These are phyloP conservation scores for Heloderma charlesbogerti DNA, from an alignment of 2,113 vertebrate genomes.

Conservation along the genomic window DNA sequence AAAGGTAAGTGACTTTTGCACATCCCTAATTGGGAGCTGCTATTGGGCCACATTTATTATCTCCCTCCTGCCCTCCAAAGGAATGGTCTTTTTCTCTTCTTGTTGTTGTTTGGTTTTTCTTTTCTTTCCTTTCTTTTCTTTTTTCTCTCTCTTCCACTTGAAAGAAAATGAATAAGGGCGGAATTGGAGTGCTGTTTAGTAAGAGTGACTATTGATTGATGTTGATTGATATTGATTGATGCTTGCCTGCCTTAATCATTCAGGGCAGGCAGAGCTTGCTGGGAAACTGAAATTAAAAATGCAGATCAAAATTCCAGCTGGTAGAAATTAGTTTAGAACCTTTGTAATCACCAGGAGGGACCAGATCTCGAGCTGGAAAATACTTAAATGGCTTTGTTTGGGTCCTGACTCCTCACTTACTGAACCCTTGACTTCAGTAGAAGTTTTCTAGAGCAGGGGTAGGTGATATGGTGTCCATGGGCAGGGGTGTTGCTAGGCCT, in stretches of 20 bases:
- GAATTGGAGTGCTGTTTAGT: slow-evolving; percentile 48
- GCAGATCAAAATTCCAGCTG: slow-evolving; percentile 9
- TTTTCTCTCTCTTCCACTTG: slow-evolving; percentile 9
- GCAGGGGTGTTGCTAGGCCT: too few species aligned
- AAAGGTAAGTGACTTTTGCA: too few species aligned
- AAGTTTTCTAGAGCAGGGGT: not conserved
- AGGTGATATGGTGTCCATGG: too few species aligned
- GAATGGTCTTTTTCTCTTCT: slow-evolving; percentile 62
- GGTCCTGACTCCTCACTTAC: not conserved
- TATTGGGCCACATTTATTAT: slow-evolving; percentile 72
- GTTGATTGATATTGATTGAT: slow-evolving; percentile 51
- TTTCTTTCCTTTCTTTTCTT: not conserved
- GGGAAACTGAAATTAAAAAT: slow-evolving; percentile 57
- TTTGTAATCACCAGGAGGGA: not conserved
- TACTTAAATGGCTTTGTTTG: not conserved
- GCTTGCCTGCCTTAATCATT: slow-evolving; percentile 64
- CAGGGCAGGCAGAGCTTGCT: slow-evolving; percentile 53
- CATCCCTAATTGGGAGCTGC: slow-evolving; percentile 78
- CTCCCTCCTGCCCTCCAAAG: slow-evolving; percentile 46
- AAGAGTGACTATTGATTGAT: slow-evolving; percentile 59
- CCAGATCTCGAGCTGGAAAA: not conserved
- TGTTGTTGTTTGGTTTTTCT: too few species aligned
- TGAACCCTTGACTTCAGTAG: fast-evolving
- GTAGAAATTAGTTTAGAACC: not conserved
- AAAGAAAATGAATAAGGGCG: slow-evolving; percentile 17